Evolutionary conservation across 2,797 vertebrate genomes (phyloP).

Genomic region (Hippoglossus hippoglossus): DNA sequence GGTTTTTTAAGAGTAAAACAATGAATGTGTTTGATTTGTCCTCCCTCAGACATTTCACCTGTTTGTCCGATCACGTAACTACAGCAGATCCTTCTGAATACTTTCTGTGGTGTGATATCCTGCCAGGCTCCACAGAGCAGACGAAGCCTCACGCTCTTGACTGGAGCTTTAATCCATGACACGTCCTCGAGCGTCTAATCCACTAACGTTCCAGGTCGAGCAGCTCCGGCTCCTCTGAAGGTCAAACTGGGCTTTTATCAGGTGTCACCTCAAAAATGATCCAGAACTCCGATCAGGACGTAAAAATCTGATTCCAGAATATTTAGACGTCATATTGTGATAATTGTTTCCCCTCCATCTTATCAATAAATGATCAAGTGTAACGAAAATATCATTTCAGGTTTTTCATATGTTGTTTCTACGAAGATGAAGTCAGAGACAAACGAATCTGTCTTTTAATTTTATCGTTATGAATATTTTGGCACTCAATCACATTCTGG

Average conservation of each 20-base stretch:
- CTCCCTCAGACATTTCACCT: not conserved
- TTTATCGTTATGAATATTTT: not conserved
- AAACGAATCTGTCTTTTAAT: not conserved
- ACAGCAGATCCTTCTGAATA: not conserved
- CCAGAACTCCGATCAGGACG: slow-evolving; percentile 15
- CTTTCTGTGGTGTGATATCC: not conserved
- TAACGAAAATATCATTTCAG: not conserved
- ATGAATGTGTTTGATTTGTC: not conserved
- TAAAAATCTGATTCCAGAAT: not conserved
- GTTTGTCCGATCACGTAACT: not conserved
- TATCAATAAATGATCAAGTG: not conserved
- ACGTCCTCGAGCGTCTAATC: slow-evolving; percentile 63
- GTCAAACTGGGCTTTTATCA: slow-evolving; percentile 30
- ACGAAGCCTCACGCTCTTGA: slow-evolving; percentile 13
- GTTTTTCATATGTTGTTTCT: not conserved
- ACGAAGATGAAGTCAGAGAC: not conserved
- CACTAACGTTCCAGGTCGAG: slow-evolving; percentile 42
- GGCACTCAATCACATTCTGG: too few species aligned
- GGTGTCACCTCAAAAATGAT: slow-evolving; percentile 30
- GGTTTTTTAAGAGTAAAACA: slow-evolving; percentile 47
- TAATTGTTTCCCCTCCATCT: not conserved
- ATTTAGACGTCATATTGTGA: not conserved
- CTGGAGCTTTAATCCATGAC: slow-evolving; percentile 65
- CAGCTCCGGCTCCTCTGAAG: slow-evolving; percentile 47
- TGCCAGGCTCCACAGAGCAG: not conserved